A percentile compares a stretch with the other conserved stretches of the same genome.
phyloP scores from a whole-genome alignment of 2,888 invertebrate genomes.

The Plagiodera versicolora region DNA sequence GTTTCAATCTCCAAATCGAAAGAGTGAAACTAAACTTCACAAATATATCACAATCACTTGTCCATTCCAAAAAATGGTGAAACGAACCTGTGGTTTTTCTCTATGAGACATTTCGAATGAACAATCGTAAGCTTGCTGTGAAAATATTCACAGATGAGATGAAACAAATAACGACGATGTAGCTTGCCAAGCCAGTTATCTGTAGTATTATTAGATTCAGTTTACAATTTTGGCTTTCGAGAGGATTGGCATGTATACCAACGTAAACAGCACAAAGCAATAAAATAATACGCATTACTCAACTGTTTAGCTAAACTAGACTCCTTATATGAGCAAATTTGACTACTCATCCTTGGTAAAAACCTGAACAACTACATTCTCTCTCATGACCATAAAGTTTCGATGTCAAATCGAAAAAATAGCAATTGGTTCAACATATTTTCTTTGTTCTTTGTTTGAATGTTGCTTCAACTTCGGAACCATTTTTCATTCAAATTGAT shows the following conservation, averaged over 20 bases:
- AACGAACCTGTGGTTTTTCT: conserved; percentile 66
- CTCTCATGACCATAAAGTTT: no score
- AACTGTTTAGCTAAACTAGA: background rate
- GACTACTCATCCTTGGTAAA: background rate
- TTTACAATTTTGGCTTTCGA: background rate
- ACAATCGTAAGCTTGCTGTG: background rate
- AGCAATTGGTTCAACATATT: no score
- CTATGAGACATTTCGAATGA: conserved; percentile 63
- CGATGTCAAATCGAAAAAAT: no score
- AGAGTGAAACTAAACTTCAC: conserved; percentile 17
- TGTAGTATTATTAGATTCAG: background rate
- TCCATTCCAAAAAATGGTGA: conserved; percentile 69
- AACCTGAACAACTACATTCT: no score
- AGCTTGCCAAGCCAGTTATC: background rate
- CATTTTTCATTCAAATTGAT: no score
- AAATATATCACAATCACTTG: conserved; percentile 69
- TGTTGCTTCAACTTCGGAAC: no score
- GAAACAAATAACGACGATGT: background rate
- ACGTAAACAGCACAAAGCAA: background rate
- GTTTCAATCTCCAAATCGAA: background rate
- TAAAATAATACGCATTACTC: background rate
- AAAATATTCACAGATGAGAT: background rate
- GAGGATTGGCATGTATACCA: background rate
- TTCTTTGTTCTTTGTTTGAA: no score
- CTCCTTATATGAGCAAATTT: background rate